Evolutionary conservation across 2,113 vertebrate genomes (phyloP).

Genomic region (Takifugu flavidus): DNA sequence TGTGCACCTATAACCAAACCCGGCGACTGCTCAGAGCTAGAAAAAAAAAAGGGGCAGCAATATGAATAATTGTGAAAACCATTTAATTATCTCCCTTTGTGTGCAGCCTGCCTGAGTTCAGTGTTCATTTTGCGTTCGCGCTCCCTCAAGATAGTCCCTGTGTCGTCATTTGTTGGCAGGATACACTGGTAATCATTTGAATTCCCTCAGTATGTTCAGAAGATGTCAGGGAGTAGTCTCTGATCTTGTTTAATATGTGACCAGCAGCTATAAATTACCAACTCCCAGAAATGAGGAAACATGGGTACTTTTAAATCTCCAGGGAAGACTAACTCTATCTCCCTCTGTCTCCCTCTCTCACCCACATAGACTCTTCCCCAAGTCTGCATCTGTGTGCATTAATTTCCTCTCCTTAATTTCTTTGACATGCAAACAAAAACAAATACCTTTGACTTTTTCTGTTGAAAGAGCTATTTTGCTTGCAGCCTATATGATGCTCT

Average conservation of each 20-base stretch:
- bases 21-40: conserved; percentile 47
- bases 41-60: conserved; percentile 35
- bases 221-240: conserved; percentile 71
- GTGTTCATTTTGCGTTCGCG: conserved; percentile 46
- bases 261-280: conserved; percentile 76
- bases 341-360: conserved; percentile 16
- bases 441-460: conserved; percentile 61
- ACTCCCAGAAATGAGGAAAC: conserved; percentile 73
- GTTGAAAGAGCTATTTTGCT: conserved; percentile 60
- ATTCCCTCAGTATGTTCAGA: conserved; percentile 72
- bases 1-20: conserved; percentile 30
- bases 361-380: conserved; percentile 12
- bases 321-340: conserved; percentile 48
- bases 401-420: conserved; percentile 59
- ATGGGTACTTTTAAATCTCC: conserved; percentile 66
- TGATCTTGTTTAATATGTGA: conserved; percentile 78
- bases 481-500: conserved; percentile 45
- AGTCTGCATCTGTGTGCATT: background rate
- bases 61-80: conserved; percentile 63
- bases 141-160: conserved; percentile 59
- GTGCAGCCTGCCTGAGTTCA: conserved; percentile 36
- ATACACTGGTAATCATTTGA: conserved; percentile 71
- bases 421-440: conserved; percentile 59
- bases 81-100: conserved; percentile 67
- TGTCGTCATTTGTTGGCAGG: conserved; percentile 73